Evolutionary conservation across 2,797 vertebrate genomes (phyloP), one percentile per base, ranked within the genome.

Genomic region (Syngnathus acus): DNA sequence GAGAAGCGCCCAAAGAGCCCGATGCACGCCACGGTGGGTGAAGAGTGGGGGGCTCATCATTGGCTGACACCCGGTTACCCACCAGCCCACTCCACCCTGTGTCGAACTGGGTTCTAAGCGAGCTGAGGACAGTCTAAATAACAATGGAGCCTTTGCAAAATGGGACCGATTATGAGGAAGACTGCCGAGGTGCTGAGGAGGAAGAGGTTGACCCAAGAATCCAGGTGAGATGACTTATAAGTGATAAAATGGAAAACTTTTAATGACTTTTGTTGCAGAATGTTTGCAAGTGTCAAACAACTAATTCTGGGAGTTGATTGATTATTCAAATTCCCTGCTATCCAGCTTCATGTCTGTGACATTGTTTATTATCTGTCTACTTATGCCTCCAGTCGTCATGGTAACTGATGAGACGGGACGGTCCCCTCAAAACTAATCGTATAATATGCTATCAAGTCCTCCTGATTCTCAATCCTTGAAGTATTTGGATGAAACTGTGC

Each of bases 131-230:
- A 66, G 6, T 61, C 17, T 21, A 37, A n/a, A 14, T 1, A 21
- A 78, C 74, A 72, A 92, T 92, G 93, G 90, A 91, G 74, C 78
- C 83, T 72, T 73, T 82, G 38, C 78, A 76, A 64, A 87, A 77
- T 50, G 87, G 76, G 68, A 83, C 77, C 61, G 80, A 74, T 26
- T 79, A 68, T 16, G 89, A 89, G n/a, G 89, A 88, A 40, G 89
- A 91, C 45, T 73, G 75, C 0, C 89, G 89, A 66, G 84, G 83
- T 68, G 75, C 80, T 1, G 83, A 82, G 14, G 82, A 82, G 5
- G 92, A 93, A 45, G 94, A 95, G 84, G 94, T 98, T 74, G 96
- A 98, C 7, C 96, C 95, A 32, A 92, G 96, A 74, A 95, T 98
- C 71, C 95, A 98, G 94, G 95, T 98, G 82, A 80, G 78, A 57